Evolutionary conservation across 2,888 invertebrate species (phyloP).

Genomic region (Anthrax anthrax): DNA sequence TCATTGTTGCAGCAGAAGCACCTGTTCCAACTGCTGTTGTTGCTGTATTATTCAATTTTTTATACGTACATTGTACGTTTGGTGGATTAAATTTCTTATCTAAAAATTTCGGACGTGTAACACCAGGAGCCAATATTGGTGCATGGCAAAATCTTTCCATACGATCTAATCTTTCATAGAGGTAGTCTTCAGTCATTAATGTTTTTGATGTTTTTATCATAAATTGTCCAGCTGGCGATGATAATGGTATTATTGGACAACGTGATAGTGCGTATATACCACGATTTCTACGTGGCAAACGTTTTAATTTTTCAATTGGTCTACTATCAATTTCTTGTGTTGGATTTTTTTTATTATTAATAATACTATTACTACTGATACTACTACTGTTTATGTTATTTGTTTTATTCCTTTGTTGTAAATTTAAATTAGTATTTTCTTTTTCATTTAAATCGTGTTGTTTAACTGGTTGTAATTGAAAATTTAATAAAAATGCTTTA

Average conservation of each 20-base stretch:
- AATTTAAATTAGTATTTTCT: neutral
- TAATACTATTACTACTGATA: neutral
- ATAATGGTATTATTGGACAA: constrained; percentile 38
- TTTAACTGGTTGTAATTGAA: constrained; percentile 27
- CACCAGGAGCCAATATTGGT: constrained; percentile 24
- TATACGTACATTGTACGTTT: constrained; percentile 25
- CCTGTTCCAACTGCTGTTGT: neutral
- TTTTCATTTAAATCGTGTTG: constrained; percentile 8
- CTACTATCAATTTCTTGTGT: neutral
- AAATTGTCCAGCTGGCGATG: constrained; percentile 39
- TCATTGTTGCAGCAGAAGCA: no score
- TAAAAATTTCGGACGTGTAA: constrained; percentile 22
- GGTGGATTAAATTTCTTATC: constrained; percentile 21
- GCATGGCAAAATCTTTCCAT: constrained; percentile 38
- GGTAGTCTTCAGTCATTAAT: constrained; percentile 32
- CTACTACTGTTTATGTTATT: neutral
- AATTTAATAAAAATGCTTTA: constrained; percentile 37
- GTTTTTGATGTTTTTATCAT: constrained; percentile 37
- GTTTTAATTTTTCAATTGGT: constrained; percentile 22
- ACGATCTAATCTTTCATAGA: constrained; percentile 38
- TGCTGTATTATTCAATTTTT: no score
- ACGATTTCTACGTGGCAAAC: constrained; percentile 33
- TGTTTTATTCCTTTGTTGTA: neutral
- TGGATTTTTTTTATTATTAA: neutral
- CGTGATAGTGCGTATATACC: constrained; percentile 34